These are phyloP conservation scores for Microctenopoma steveboyesi DNA, from an alignment of 2,797 vertebrate species.

Conservation along the genomic window DNA sequence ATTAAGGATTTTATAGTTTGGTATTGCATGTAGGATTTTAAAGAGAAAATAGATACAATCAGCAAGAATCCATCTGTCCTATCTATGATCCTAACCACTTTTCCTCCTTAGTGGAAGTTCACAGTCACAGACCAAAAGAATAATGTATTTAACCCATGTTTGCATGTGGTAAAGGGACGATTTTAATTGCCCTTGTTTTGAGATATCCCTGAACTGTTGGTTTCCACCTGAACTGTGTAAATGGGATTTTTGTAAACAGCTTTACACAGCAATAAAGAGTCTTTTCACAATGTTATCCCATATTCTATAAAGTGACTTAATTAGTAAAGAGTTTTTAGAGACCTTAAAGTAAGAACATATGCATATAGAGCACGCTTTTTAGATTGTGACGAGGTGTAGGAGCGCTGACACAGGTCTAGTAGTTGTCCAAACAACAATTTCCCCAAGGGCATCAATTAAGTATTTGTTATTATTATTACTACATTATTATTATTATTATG, in stretches of 20 bases:
- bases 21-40: background rate
- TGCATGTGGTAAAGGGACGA: background rate
- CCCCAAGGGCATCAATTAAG: too few species aligned
- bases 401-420: too few species aligned
- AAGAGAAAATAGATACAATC: background rate
- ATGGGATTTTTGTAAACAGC: background rate
- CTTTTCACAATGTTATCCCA: background rate
- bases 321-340: background rate
- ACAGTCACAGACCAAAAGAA: too few species aligned
- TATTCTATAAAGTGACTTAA: background rate
- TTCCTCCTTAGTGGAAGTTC: too few species aligned
- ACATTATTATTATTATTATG: too few species aligned
- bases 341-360: too few species aligned
- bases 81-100: too few species aligned
- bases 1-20: constrained; percentile 33
- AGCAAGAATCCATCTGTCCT: background rate
- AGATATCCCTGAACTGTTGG: background rate
- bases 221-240: background rate
- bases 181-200: background rate
- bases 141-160: background rate
- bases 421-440: too few species aligned
- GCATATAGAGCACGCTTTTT: too few species aligned
- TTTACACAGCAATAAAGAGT: background rate
- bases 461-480: too few species aligned
- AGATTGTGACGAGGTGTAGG: too few species aligned